Evolutionary conservation across 2,797 vertebrate species (phyloP).

Genomic region (Enteromius mattozi): DNA sequence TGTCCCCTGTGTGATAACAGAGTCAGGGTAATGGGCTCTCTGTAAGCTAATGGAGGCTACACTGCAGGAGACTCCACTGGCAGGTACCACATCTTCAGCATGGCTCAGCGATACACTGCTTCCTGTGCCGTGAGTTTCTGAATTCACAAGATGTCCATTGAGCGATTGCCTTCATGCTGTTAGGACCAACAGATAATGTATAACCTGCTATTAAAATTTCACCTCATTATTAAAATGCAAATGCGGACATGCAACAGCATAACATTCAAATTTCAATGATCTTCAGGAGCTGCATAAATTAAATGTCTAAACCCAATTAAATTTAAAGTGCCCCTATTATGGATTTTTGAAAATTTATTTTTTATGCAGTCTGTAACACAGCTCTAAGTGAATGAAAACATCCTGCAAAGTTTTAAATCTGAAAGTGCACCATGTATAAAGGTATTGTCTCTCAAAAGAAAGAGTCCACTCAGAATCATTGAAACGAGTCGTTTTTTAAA

Average conservation of each 20-base stretch:
- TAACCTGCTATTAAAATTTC: slow-evolving; percentile 7
- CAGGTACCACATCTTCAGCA: slow-evolving; percentile 26
- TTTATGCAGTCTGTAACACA: too few relatives aligned
- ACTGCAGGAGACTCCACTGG: slow-evolving; percentile 39
- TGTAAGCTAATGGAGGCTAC: slow-evolving; percentile 48
- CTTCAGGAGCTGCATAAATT: not conserved
- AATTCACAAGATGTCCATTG: slow-evolving; percentile 13
- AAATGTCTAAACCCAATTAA: not conserved
- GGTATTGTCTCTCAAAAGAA: too few relatives aligned
- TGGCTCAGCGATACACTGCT: not conserved
- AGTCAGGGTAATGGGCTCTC: slow-evolving; percentile 48
- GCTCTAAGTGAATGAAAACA: too few relatives aligned
- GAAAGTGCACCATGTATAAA: too few relatives aligned
- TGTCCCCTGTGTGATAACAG: slow-evolving; percentile 47
- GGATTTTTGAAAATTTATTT: too few relatives aligned
- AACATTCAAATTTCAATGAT: slow-evolving; percentile 28
- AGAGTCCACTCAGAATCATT: too few relatives aligned
- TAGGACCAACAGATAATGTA: slow-evolving; percentile 8
- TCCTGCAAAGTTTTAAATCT: too few relatives aligned
- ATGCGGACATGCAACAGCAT: slow-evolving; percentile 22
- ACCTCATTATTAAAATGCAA: slow-evolving; percentile 42
- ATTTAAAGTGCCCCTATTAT: not conserved
- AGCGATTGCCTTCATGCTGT: slow-evolving; percentile 16
- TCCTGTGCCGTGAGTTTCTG: not conserved
- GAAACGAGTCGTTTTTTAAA: too few relatives aligned